These are phyloP conservation scores for Tetranychus urticae DNA, from an alignment of 1,140 invertebrate genomes.

Conservation along the genomic window DNA sequence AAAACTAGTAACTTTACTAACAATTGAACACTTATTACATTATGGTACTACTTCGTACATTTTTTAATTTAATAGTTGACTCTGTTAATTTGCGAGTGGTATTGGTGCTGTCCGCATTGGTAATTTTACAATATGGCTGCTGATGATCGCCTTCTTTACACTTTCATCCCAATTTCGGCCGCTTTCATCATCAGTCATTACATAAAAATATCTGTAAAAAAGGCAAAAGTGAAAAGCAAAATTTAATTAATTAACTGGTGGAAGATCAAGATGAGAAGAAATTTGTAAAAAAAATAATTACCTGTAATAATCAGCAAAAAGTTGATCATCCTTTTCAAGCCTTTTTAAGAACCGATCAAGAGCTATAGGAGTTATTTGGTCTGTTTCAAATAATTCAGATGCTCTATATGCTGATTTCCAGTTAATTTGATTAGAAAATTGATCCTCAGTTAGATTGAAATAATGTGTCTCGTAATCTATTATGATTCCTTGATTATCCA, in stretches of 20 bases:
- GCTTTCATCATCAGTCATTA: not conserved
- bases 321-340: not conserved
- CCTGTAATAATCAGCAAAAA: not conserved
- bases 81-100: no score
- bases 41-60: no score
- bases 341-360: not conserved
- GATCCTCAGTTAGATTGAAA: not conserved
- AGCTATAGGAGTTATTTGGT: not conserved
- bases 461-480: not conserved
- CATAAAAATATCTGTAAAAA: not conserved
- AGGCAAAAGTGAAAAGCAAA: not conserved
- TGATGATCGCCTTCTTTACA: not conserved
- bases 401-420: not conserved
- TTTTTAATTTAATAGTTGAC: no score
- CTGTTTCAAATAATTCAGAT: not conserved
- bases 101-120: not conserved
- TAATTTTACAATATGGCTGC: not conserved
- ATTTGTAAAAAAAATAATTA: not conserved
- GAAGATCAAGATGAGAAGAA: not conserved
- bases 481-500: constrained; percentile 23
- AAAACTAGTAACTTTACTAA: no score
- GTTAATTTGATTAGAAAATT: not conserved
- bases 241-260: not conserved
- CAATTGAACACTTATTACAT: no score
- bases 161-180: not conserved